Conservation (phyloP, 1,140 invertebrate genomes). For the Drosophila nebulosa region DNA sequence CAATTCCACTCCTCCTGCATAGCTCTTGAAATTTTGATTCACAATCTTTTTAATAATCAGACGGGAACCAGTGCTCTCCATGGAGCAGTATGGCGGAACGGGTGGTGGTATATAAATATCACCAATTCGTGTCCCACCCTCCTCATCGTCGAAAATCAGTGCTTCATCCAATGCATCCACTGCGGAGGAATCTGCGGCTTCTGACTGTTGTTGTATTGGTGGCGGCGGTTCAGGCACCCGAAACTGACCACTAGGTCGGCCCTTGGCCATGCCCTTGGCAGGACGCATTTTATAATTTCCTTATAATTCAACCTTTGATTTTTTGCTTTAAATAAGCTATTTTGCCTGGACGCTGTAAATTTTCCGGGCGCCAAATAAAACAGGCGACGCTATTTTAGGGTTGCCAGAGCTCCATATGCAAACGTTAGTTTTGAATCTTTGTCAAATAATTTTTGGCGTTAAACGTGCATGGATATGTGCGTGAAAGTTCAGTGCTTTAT, state of each 20-base stretch:
- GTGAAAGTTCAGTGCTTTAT: too few species aligned
- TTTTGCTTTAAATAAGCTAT: too few species aligned
- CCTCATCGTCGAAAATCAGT: slow-evolving; percentile 72
- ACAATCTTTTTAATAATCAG: slow-evolving; percentile 96
- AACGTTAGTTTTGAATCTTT: background rate
- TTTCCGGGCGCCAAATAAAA: background rate
- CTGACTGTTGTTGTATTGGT: slow-evolving; percentile 40
- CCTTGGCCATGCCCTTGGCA: slow-evolving; percentile 33
- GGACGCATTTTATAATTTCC: slow-evolving; percentile 2
- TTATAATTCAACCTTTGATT: too few species aligned
- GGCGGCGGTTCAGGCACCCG: slow-evolving; percentile 21
- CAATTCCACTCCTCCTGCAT: slow-evolving; percentile 90
- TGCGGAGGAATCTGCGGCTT: slow-evolving; percentile 34
- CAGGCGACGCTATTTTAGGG: background rate
- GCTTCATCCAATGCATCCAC: slow-evolving; percentile 69
- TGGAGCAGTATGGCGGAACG: slow-evolving; percentile 86
- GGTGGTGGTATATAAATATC: slow-evolving; percentile 95
- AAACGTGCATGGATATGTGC: too few species aligned
- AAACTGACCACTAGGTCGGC: slow-evolving; percentile 20
- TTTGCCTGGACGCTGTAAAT: background rate
- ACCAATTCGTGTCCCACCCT: slow-evolving; percentile 84
- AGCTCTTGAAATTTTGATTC: slow-evolving; percentile 99
- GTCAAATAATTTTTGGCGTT: background rate
- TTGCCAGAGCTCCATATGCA: background rate
- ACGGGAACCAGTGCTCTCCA: slow-evolving; percentile 87